Percentiles rank a stretch among this genome's conserved stretches.
Evolutionary conservation across 2,113 vertebrate species (phyloP).

Genomic region (Donacobius atricapilla): DNA sequence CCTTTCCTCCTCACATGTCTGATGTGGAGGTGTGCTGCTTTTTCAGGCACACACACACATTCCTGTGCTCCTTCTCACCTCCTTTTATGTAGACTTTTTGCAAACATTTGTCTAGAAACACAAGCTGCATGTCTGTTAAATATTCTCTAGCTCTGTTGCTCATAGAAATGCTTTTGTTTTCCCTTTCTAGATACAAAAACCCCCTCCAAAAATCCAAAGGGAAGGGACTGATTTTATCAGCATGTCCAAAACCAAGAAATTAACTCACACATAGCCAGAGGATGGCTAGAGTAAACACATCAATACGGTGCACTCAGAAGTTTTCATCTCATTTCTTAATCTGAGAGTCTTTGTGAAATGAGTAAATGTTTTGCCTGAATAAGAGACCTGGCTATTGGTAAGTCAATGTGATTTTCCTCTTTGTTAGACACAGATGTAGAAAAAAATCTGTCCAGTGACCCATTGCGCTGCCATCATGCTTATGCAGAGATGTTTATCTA

Average conservation of each 20-base stretch:
- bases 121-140: not conserved
- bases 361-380: not conserved
- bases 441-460: not conserved
- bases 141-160: not conserved
- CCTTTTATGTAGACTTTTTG: not conserved
- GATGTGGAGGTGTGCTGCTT: not conserved
- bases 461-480: not conserved
- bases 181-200: not conserved
- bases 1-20: not conserved
- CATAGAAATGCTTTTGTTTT: not conserved
- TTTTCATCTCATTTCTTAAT: not conserved
- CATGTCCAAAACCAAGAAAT: not conserved
- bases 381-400: not conserved
- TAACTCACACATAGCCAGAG: not conserved
- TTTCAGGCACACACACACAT: fast-evolving
- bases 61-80: not conserved
- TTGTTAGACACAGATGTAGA: not conserved
- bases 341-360: not conserved
- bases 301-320: not conserved
- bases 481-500: not conserved
- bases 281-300: not conserved
- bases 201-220: not conserved
- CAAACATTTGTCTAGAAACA: slow-evolving; percentile 27
- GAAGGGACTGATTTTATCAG: not conserved
- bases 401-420: slow-evolving; percentile 11